phyloP scores from a whole-genome alignment of 2,888 invertebrate genomes.

The Torymus aiolomorphi region DNA sequence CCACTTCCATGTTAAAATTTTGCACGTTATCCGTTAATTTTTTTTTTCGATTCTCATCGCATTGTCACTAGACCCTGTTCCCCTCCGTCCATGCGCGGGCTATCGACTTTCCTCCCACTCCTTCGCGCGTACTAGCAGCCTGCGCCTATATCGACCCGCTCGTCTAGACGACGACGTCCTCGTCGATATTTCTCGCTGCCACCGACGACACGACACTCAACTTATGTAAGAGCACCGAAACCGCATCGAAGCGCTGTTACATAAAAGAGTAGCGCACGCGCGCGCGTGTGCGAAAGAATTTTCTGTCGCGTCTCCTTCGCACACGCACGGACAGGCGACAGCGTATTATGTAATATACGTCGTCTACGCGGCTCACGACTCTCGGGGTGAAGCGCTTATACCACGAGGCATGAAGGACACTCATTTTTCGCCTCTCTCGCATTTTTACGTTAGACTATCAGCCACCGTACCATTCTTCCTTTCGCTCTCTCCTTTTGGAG shows the following conservation, averaged over 20 bases:
- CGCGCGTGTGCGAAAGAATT: not conserved
- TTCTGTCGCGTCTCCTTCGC: not conserved
- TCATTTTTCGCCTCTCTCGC: conserved; percentile 1
- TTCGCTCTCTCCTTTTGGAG: too few relatives aligned
- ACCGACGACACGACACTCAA: not conserved
- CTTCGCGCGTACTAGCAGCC: too few relatives aligned
- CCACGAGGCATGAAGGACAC: not conserved
- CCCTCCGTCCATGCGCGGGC: too few relatives aligned
- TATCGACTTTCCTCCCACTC: conserved; percentile 15
- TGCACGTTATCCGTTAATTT: too few relatives aligned
- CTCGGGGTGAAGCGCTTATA: not conserved
- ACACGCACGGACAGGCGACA: not conserved
- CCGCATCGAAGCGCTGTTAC: conserved; percentile 53
- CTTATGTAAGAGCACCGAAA: conserved; percentile 64
- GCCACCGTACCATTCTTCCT: too few relatives aligned
- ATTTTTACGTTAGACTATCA: not conserved
- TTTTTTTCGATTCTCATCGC: too few relatives aligned
- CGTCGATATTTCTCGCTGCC: conserved; percentile 18
- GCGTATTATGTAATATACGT: conserved; percentile 19
- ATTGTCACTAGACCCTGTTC: too few relatives aligned
- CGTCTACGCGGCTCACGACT: not conserved
- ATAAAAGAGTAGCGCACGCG: conserved; percentile 49
- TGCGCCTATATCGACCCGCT: conserved; percentile 69
- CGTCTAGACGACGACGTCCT: conserved; percentile 56
- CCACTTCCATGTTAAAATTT: not conserved